Evolutionary conservation across 2,797 vertebrate genomes (phyloP), one percentile per base, ranked within the genome.

Genomic region (Cichlasoma orientale): DNA sequence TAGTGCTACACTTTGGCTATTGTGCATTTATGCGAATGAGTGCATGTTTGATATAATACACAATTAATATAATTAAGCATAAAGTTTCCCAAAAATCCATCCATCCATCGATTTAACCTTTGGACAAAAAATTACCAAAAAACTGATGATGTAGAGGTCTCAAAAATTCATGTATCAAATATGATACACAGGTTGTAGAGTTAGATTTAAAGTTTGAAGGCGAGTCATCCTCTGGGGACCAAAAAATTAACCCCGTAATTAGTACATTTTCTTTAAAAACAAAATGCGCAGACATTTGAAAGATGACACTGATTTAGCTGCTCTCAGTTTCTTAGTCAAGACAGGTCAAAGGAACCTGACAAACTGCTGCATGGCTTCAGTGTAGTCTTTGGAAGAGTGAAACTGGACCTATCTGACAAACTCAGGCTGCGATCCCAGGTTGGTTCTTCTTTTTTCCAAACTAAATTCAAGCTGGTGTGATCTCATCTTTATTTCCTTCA

Each of bases 341-440:
- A 77, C 55, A 9, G 19, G 74, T 80, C 75, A 84, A 70, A 75
- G 61, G 13, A 38, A 19, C 23, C 47, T 74, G 78, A 83, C 44
- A 78, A 77, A 86, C 71, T 44, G 41, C 69, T 2, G 57, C 75
- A 13, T 80, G 79, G 72, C 77, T 70, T 72, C 47, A 38, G 50
- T 57, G 72, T 72, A 73, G 53, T 50, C 44, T 73, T 79, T 70
- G 74, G 73, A 82, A n/a, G 25, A 21, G 25, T 66, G 19, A 68
- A 74, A 33, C 33, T 44, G 23, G 25, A 74, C 68, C 29, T 61
- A 66, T 84, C 78, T 75, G 71, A 55, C 57, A 70, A 68, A 79
- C 77, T 55, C 54, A 38, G 10, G 18, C 61, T 74, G 56, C 0
- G 27, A 72, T 79, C 70, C 50, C 41, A 47, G 31, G 25, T 57